phyloP scores from a whole-genome alignment of 2,888 invertebrate genomes.

The Cotesia congregata region DNA sequence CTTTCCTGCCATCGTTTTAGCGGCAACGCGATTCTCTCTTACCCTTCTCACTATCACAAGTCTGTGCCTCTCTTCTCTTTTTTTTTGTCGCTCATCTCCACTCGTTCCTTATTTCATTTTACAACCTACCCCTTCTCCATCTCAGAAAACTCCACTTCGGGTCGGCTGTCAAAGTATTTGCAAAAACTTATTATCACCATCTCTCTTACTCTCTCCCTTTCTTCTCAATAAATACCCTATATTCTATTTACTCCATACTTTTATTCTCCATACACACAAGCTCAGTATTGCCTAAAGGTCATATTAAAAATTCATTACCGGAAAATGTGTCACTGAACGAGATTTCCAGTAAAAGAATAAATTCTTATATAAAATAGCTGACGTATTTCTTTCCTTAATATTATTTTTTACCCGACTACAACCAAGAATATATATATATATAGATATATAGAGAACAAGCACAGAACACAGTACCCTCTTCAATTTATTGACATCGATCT shows the following conservation, averaged over 20 bases:
- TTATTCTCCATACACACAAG: background rate
- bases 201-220: constrained; percentile 16
- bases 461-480: background rate
- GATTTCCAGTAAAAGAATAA: constrained; percentile 5
- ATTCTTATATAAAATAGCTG: background rate
- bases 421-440: no score
- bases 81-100: background rate
- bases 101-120: background rate
- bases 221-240: background rate
- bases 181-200: constrained; percentile 59
- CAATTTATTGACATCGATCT: constrained; percentile 15
- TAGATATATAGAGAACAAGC: no score
- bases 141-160: constrained; percentile 11
- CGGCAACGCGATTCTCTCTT: constrained; percentile 33
- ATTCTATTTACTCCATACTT: no score
- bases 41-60: constrained; percentile 7
- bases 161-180: constrained; percentile 42
- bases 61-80: constrained; percentile 24
- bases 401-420: background rate
- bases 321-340: constrained; percentile 45
- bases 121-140: background rate
- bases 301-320: constrained; percentile 62
- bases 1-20: constrained; percentile 57
- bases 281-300: constrained; percentile 36
- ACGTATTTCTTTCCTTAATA: background rate